These are phyloP conservation scores for Metopolophium dirhodum DNA, from an alignment of 1,140 invertebrate genomes.

Conservation along the genomic window DNA sequence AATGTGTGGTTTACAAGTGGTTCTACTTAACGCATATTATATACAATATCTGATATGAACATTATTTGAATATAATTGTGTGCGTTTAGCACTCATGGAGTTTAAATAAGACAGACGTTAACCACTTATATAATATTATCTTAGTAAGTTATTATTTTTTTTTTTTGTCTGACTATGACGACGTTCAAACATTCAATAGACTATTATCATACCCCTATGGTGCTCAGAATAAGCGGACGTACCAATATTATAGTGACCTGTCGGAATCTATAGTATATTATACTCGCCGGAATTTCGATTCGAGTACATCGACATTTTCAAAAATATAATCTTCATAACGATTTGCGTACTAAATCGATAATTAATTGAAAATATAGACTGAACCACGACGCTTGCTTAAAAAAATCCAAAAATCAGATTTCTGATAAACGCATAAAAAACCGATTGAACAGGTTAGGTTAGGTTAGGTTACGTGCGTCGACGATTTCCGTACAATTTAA, in stretches of 20 bases:
- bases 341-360: background rate
- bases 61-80: background rate
- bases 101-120: background rate
- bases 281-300: background rate
- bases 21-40: background rate
- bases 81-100: background rate
- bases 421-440: background rate
- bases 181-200: background rate
- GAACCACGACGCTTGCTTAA: too few relatives aligned
- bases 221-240: too few relatives aligned
- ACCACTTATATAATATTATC: background rate
- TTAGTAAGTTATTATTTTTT: background rate
- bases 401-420: background rate
- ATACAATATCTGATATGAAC: background rate
- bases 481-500: background rate
- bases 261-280: background rate
- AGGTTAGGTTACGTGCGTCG: too few relatives aligned
- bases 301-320: accelerated
- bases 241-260: background rate
- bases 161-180: background rate
- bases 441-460: too few relatives aligned
- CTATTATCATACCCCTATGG: background rate
- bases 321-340: background rate
- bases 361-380: too few relatives aligned
- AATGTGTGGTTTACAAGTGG: background rate